Conservation (phyloP, 2,888 invertebrate species). For the Sarcophaga caerulescens region DNA sequence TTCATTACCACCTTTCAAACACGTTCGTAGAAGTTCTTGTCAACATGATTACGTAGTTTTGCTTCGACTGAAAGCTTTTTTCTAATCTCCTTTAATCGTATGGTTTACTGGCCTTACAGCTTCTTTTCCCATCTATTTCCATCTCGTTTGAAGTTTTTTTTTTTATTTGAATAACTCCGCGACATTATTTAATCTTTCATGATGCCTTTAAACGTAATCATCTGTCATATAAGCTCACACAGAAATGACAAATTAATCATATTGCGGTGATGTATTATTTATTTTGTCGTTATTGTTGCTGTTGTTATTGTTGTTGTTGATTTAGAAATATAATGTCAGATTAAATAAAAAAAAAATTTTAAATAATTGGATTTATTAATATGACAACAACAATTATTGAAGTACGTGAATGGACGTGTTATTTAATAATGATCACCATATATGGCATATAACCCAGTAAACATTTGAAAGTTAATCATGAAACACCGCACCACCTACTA, state of each 20-base stretch:
- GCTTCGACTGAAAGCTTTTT: no score
- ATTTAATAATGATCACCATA: background rate
- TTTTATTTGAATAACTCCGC: background rate
- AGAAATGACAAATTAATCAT: background rate
- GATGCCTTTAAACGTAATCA: background rate
- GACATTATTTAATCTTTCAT: background rate
- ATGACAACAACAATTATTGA: background rate
- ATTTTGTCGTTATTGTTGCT: background rate
- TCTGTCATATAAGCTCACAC: slow-evolving; percentile 15
- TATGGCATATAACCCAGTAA: background rate
- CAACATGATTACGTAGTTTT: no score
- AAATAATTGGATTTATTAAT: slow-evolving; percentile 41
- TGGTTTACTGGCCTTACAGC: no score
- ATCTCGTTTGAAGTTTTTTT: no score
- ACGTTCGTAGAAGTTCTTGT: no score
- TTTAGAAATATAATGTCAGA: slow-evolving; percentile 40
- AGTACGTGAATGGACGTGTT: background rate
- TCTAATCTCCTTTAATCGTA: no score
- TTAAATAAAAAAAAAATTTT: slow-evolving; percentile 37
- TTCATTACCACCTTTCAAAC: no score
- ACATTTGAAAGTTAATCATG: background rate
- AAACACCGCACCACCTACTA: no score
- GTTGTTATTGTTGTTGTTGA: background rate
- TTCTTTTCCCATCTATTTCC: no score
- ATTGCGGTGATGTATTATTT: background rate